Percentiles rank a stretch among this genome's conserved stretches.
These are phyloP conservation scores for Eupithecia exiguata DNA, from an alignment of 2,888 invertebrate genomes.

Conservation along the genomic window DNA sequence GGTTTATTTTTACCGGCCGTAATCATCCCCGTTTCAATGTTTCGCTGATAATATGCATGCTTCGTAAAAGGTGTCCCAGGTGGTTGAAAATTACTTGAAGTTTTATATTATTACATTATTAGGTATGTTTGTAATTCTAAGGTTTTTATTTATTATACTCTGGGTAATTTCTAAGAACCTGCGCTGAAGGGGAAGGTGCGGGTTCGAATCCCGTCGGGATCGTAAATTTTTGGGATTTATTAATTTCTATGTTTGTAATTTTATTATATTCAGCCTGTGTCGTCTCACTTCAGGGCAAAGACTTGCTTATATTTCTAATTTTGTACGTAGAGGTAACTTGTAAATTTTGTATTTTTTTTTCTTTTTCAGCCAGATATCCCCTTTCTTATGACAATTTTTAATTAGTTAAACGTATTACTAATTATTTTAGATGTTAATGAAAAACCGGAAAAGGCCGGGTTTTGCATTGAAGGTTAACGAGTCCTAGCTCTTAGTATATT, in stretches of 20 bases:
- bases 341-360: not conserved
- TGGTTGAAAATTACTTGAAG: not conserved
- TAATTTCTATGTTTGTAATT: not conserved
- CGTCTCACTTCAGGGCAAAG: not conserved
- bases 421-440: not conserved
- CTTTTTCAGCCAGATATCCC: no score
- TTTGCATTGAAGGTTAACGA: no score
- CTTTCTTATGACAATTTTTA: not conserved
- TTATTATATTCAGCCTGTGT: not conserved
- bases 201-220: no score
- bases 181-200: no score
- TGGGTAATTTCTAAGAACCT: no score
- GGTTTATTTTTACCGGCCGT: conserved; percentile 57
- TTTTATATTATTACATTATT: conserved; percentile 1
- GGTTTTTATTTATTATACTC: no score
- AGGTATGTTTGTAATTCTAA: no score
- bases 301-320: not conserved
- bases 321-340: not conserved
- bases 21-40: conserved; percentile 40
- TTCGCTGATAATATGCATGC: conserved; percentile 30
- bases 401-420: not conserved
- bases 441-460: no score
- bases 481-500: no score
- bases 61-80: conserved; percentile 12
- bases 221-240: no score